A percentile compares a stretch with the other conserved stretches of the same genome.
These are phyloP conservation scores for Eutrigla gurnardus DNA, from an alignment of 2,797 vertebrate species.

Conservation along the genomic window DNA sequence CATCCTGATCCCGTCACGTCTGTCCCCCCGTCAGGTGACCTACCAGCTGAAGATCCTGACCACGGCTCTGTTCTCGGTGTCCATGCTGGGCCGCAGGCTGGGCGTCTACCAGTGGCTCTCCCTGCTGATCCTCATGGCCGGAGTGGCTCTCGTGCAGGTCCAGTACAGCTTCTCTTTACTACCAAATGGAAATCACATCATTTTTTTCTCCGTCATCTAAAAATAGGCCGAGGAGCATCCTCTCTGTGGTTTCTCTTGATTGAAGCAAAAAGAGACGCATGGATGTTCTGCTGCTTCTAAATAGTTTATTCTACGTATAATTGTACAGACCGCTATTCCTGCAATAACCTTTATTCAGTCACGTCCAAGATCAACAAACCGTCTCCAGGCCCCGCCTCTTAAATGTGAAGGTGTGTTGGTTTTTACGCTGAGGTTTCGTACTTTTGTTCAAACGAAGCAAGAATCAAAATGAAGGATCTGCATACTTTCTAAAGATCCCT, in stretches of 20 bases:
- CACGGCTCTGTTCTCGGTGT: constrained; percentile 97
- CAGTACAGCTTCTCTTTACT: neutral
- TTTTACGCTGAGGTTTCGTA: neutral
- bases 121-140: constrained; percentile 93
- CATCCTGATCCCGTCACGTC: neutral
- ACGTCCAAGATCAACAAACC: neutral
- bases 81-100: constrained; percentile 94
- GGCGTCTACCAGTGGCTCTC: constrained; percentile 97
- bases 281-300: neutral
- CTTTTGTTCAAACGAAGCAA: neutral
- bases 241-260: neutral
- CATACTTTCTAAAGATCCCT: neutral
- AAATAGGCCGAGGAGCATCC: neutral
- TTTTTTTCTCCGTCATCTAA: neutral
- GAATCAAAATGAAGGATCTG: neutral
- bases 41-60: constrained; percentile 99
- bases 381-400: neutral
- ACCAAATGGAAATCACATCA: neutral
- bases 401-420: neutral
- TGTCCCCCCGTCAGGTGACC: constrained; percentile 87
- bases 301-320: neutral
- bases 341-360: neutral
- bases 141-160: constrained; percentile 97
- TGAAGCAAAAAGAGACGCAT: neutral
- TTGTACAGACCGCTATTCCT: neutral